Evolutionary conservation across 2,888 invertebrate genomes (phyloP), one percentile per base, ranked within the genome.

Genomic region (Microplitis manilae): DNA sequence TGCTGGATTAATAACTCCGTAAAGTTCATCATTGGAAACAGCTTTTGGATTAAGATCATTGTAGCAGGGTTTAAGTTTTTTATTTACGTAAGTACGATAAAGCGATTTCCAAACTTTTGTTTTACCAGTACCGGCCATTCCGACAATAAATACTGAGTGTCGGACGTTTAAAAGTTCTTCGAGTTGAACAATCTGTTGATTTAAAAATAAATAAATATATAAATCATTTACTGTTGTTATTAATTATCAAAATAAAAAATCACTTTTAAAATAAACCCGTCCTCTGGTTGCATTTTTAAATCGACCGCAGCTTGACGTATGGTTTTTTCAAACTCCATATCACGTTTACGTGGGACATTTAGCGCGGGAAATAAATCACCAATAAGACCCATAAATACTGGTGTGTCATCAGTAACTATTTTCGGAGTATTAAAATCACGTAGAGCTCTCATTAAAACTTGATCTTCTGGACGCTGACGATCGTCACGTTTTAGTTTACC

Each of bases 11-110:
- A 98, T 97, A 74, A 97, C 94, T 6, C 98, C 98, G 90, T 98
- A 98, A 60, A 98, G 91, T 88, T 98, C 98, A 87, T 98, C 97
- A 87, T 97, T 98, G 0, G 98, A 97, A 6, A 98, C 98, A 9
- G 97, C 97, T 89, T 98, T 98, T 0, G 98, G 98, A 89, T 98
- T 97, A n/a, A 98, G 91, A 88, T 98, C 98, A 85, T 96, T 95
- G 83, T 94, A 97, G 80, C 94, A 91, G 0, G 98, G 98, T 87
- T 96, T 97, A 76, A 92, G 89, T 87, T 96, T 96, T 83, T 95
- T 92, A 91, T 97, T 96, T 72, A 92, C 90, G 89, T 98, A 97
- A 0, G 97, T 97, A 84, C 93, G 94, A 86, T 94, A 93, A 1
- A 98, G 91, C 0, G 97, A 96, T 88, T 96, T 96, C 97, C 98